Evolutionary conservation across 2,113 vertebrate genomes (phyloP), one percentile per base, ranked within the genome.

Genomic region (Podilymbus podiceps): DNA sequence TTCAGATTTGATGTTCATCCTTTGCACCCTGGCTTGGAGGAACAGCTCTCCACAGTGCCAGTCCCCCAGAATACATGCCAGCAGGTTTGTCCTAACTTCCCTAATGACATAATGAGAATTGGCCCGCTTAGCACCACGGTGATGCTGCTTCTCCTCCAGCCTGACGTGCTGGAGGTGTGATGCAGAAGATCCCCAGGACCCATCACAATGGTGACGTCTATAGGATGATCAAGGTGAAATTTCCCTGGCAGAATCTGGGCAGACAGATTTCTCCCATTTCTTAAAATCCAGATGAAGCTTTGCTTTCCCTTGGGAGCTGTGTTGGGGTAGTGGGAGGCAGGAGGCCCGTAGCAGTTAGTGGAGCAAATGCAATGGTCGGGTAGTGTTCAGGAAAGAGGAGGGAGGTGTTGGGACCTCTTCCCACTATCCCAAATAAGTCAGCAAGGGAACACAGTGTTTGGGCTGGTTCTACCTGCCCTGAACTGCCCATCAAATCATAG

Each of bases 101-200:
- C 21, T 11, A 14, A 72, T 33, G 68, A 35, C 9, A 25, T 25
- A 31, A 71, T 23, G 56, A 44, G 68, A 25, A n/a, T 64, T 49
- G 49, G 15, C 16, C 27, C 47, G 63, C 42, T 46, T 2, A 46
- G 33, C 52, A 53, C 21, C 19, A 1, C 0, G 1, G 55, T 0
- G 0, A 49, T 16, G 16, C 23, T 63, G 23, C 68, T 15, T 79
- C 42, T 73, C 17, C 31, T 18, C 22, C 75, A 60, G 40, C 5
- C 14, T 62, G 28, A 15, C 9, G 16, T 27, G 28, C 47, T 71
- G 85, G 53, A 47, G 21, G 6, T 18, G n/a, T 3, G 3, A 5
- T 1, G 5, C 33, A 35, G 60, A 33, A 49, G 9, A 4, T 64
- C 11, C 14, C 44, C 52, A 42, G 46, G 5, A 11, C 12, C 12